A percentile compares a stretch with the other conserved stretches of the same genome.
Evolutionary conservation across 1,140 invertebrate species (phyloP).

Genomic region (Manduca sexta): DNA sequence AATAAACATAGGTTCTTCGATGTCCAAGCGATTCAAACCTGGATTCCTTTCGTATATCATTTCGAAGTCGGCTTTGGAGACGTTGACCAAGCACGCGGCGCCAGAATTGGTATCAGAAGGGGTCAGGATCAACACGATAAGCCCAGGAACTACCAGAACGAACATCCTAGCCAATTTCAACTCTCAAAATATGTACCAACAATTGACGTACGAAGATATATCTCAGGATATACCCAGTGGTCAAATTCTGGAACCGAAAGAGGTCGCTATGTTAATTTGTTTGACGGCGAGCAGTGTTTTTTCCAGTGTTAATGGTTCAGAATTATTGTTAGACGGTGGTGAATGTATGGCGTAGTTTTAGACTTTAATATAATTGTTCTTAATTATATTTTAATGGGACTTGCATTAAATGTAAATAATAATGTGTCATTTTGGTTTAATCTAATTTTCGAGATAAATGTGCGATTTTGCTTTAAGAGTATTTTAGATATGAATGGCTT

Average conservation of each 20-base stretch:
- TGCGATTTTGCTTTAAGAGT: too few species aligned
- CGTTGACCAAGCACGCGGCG: constrained; percentile 78
- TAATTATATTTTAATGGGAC: background rate
- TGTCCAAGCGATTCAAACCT: constrained; percentile 17
- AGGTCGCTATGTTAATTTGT: constrained; percentile 85
- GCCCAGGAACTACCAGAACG: constrained; percentile 78
- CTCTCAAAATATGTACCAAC: constrained; percentile 75
- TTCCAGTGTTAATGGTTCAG: constrained; percentile 85
- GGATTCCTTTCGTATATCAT: constrained; percentile 25
- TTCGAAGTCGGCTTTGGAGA: constrained; percentile 70
- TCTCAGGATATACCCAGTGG: constrained; percentile 85
- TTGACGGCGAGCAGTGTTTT: constrained; percentile 86
- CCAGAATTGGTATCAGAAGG: constrained; percentile 68
- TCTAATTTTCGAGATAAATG: too few species aligned
- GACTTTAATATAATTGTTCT: background rate
- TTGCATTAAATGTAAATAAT: too few species aligned
- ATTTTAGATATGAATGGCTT: too few species aligned
- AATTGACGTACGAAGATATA: constrained; percentile 73
- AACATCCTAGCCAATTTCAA: constrained; percentile 72
- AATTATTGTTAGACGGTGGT: constrained; percentile 86
- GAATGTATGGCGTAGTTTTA: constrained; percentile 9
- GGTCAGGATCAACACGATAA: constrained; percentile 79
- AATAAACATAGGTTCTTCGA: constrained; percentile 31
- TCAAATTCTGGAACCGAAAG: constrained; percentile 77
- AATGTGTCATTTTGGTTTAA: too few species aligned